Base-by-base conservation (phyloP, 2,797 vertebrate species). In the Macrochelys suwanniensis region DNA sequence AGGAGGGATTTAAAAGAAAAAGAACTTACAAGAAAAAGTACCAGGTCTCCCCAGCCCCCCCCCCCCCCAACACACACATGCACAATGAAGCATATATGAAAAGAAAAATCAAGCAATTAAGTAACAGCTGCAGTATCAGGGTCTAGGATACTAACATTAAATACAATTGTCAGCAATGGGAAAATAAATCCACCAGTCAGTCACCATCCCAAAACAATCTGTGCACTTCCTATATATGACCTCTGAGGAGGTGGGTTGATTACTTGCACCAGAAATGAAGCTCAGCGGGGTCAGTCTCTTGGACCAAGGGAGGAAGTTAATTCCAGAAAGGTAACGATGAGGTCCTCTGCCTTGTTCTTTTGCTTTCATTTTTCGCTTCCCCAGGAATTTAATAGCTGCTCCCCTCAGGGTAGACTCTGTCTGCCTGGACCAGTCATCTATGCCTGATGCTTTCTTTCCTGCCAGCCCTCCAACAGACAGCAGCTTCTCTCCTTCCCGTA, bases 281-380 rank as follows among this genome's bases (percentile, higher is more conserved):
- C 17, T 68, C 9, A 68, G 16, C 5, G 16, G 33, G n/a, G 17
- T 68, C 33, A 68, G 33, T 17, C 6, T 21, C 17, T 81, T 56
- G 91, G 13, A 92, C 82, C 1, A 80, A n/a, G 1, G 15, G 82
- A 85, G 80, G 4, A 94, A 82, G 91, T 33, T 83, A 56, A 92
- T 86, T 87, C 94, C 57, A 89, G 80, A 93, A 57, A 10, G 1
- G 59, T 28, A 37, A 15, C 51, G 53, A 21, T 87, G 95, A 80
- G 94, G 87, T 76, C 37, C 92, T 53, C 33, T 91, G 77, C 56
- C 1, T 16, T n/a, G 49, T 86, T 84, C 31, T 89, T 93, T 92
- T 77, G 31, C 47, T 95, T 94, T 59, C 9, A 82, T 89, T 95
- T 96, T 92, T 10, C 56, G 92, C 93, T 87, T 49, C 53, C 93